Evolutionary conservation across 1,140 invertebrate species (phyloP).

Genomic region (Pomacea maculata): DNA sequence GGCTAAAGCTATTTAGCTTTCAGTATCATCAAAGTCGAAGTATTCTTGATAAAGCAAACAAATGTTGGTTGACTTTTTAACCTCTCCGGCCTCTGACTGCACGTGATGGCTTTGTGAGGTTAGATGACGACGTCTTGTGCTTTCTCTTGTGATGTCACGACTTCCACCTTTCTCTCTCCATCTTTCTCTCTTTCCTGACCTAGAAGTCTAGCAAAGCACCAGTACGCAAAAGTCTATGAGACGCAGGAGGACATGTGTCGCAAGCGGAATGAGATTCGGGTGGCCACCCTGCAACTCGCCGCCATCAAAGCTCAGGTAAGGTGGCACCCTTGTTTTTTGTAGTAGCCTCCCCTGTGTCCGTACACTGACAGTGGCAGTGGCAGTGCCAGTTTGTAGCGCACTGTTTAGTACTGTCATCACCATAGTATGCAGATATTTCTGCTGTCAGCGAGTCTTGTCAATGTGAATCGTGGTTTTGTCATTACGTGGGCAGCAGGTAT

Average conservation of each 20-base stretch:
- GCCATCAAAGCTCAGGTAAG: slow-evolving; percentile 89
- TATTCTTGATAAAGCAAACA: background rate
- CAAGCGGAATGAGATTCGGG: slow-evolving; percentile 90
- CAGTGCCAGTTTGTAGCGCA: no score
- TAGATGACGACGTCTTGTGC: background rate
- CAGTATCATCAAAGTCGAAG: background rate
- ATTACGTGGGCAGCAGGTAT: no score
- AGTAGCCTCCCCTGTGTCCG: no score
- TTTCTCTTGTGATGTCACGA: background rate
- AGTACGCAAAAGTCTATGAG: slow-evolving; percentile 94
- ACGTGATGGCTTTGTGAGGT: background rate
- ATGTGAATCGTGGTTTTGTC: no score
- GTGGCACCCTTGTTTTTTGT: no score
- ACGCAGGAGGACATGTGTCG: slow-evolving; percentile 93
- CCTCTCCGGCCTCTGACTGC: background rate
- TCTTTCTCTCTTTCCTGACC: slow-evolving; percentile 22
- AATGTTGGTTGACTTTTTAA: background rate
- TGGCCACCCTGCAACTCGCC: slow-evolving; percentile 88
- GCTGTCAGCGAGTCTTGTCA: no score
- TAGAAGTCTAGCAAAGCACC: slow-evolving; percentile 81
- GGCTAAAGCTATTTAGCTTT: background rate
- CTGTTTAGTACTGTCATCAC: no score
- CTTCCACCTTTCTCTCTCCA: background rate
- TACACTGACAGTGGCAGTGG: no score
- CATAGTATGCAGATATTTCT: no score